Base-by-base conservation (phyloP, 2,797 vertebrate species). In the Argentina silus region DNA sequence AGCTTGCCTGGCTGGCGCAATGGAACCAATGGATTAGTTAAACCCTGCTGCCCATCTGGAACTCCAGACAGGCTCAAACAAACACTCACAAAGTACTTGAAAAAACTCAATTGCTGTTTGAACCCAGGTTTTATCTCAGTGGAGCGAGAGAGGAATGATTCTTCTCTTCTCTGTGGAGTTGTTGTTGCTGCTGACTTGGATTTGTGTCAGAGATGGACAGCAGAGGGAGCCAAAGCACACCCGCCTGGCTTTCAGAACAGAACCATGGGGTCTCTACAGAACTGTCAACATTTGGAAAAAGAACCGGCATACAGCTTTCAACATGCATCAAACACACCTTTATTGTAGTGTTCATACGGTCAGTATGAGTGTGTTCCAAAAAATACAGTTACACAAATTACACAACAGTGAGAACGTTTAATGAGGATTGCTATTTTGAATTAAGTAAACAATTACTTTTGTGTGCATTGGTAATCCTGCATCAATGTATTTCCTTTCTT, bases 321-420 rank as follows among this genome's bases (percentile, higher is more conserved):
- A 56, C 50, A 64, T 64, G 19, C n/a, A 51, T 48, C 11, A 36
- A 51, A 27, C 17, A 5, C 10, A 4, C 4, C 27, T 11, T 48
- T 62, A 62, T 59, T 19, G 17, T 47, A 45, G 23, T 67, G 47
- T 36, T 67, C 10, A 21, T 47, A 45, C 17, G 45, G 15, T 2
- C 43, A 9, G n/a, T 45, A 27, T 65, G 63, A 10, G 43, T 36
- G 27, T 1, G 4, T 36, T 68, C 57, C 27, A 36, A 60, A 69
- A 57, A 70, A 56, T 75, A 68, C 45, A 43, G 48, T 69, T 51
- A 63, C 36, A 69, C 59, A 50, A 74, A 57, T 53, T 21, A 42
- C 42, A 21, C 19, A 7, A 47, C 62, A 47, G n/a, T 14, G 10
- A 68, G 27, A 56, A 67, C 65, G 23, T 64, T 43, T 36, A 60